Percentiles rank a stretch among this genome's conserved stretches.
Evolutionary conservation across 2,888 invertebrate species (phyloP).

Genomic region (Erynnis tages): DNA sequence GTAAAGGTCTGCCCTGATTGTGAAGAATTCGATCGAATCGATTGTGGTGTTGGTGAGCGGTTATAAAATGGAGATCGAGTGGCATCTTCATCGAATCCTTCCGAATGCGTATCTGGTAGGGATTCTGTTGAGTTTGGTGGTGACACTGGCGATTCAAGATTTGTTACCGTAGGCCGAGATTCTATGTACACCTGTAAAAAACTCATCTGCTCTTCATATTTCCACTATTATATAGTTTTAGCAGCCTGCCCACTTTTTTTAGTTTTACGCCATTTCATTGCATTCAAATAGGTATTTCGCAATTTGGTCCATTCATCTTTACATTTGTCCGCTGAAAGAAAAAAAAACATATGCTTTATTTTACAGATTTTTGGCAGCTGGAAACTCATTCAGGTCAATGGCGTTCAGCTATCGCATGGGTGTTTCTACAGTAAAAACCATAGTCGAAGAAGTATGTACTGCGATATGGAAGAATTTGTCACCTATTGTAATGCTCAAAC

Average conservation of each 20-base stretch:
- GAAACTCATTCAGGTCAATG: slow-evolving; percentile 38
- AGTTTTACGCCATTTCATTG: slow-evolving; percentile 33
- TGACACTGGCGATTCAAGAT: slow-evolving; percentile 12
- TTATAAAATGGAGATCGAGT: no score
- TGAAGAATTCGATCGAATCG: no score
- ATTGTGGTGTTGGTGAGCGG: no score
- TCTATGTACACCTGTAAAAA: slow-evolving; percentile 35
- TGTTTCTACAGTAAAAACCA: slow-evolving; percentile 35
- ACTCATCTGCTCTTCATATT: slow-evolving; percentile 37
- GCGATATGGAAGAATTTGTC: slow-evolving; percentile 39
- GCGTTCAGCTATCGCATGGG: slow-evolving; percentile 40
- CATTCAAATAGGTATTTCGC: slow-evolving; percentile 33
- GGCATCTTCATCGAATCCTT: no score
- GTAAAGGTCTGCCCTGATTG: background rate
- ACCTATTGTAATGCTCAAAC: no score
- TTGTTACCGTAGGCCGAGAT: slow-evolving; percentile 26
- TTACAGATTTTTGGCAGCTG: slow-evolving; percentile 38
- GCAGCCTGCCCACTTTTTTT: slow-evolving; percentile 35
- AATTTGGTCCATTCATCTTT: slow-evolving; percentile 35
- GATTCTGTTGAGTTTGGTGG: background rate
- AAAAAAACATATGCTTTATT: slow-evolving; percentile 21
- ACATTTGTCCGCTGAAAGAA: slow-evolving; percentile 33
- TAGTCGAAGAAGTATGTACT: slow-evolving; percentile 40
- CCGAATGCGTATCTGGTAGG: background rate
- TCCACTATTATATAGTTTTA: slow-evolving; percentile 30